Evolutionary conservation across 2,888 invertebrate genomes (phyloP).

Genomic region (Drosophila limbata): DNA sequence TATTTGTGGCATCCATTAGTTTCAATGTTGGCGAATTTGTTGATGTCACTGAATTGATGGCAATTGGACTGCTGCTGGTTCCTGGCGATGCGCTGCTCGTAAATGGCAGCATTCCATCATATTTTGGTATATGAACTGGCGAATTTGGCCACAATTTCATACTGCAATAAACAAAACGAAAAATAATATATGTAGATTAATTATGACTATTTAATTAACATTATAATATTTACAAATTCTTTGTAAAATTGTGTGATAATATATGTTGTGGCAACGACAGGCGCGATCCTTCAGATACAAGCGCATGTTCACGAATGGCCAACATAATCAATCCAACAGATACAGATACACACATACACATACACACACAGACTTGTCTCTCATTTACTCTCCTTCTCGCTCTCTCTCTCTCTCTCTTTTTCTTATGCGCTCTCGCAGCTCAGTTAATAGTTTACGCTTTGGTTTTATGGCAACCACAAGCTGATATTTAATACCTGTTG

Average conservation of each 20-base stretch:
- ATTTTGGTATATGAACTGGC: conserved; percentile 85
- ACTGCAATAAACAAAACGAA: conserved; percentile 62
- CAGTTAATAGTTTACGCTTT: conserved; percentile 14
- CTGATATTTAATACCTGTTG: conserved; percentile 21
- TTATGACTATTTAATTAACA: not conserved
- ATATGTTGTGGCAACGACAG: conserved; percentile 38
- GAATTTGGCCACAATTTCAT: conserved; percentile 85
- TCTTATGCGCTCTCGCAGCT: conserved; percentile 1
- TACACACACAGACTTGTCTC: conserved; percentile 6
- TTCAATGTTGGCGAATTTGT: conserved; percentile 85
- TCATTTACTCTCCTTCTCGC: not conserved
- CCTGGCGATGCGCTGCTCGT: conserved; percentile 80
- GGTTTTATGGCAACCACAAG: conserved; percentile 7
- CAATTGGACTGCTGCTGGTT: conserved; percentile 83
- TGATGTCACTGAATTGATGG: conserved; percentile 85
- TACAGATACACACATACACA: conserved; percentile 27
- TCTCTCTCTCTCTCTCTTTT: not conserved
- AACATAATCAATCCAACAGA: conserved; percentile 36
- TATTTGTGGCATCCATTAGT: conserved; percentile 84
- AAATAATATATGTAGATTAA: not conserved
- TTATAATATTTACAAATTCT: conserved; percentile 53
- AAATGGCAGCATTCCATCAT: conserved; percentile 84
- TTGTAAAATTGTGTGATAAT: conserved; percentile 24
- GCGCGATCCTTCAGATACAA: conserved; percentile 73
- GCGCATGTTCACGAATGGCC: conserved; percentile 73